A percentile compares a stretch with the other conserved stretches of the same genome.
Evolutionary conservation across 1,140 invertebrate genomes (phyloP).

Genomic region (Hydropsyche tenuis): DNA sequence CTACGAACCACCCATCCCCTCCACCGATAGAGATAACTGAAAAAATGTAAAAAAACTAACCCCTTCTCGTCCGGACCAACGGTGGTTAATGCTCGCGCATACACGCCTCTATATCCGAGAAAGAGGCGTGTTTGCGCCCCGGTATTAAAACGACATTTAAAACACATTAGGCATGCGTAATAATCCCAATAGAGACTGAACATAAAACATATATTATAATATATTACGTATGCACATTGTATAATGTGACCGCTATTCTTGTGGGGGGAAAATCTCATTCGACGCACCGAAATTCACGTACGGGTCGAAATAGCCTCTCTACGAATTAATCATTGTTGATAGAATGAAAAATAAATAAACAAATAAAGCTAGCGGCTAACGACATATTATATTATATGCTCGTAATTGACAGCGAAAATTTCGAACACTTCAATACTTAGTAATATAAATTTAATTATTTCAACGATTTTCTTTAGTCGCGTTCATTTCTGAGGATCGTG

Average conservation of each 20-base stretch:
- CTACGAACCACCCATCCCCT: too few species aligned
- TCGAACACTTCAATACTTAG: too few species aligned
- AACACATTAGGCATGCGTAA: conserved; percentile 48
- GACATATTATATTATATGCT: conserved; percentile 32
- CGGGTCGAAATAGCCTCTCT: background rate
- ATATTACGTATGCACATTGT: too few species aligned
- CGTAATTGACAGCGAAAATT: too few species aligned
- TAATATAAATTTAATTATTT: too few species aligned
- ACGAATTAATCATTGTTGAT: background rate
- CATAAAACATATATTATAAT: conserved; percentile 29
- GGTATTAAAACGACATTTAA: conserved; percentile 51
- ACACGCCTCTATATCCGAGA: background rate
- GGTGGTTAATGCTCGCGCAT: too few species aligned
- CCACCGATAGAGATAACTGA: too few species aligned
- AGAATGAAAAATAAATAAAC: background rate
- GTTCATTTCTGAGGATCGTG: too few species aligned
- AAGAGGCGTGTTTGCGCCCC: conserved; percentile 45
- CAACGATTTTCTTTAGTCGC: too few species aligned
- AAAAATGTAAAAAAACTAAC: too few species aligned
- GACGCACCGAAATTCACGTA: background rate
- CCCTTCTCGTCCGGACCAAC: too few species aligned
- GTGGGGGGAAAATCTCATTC: background rate
- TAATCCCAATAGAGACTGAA: conserved; percentile 43
- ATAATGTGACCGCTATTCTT: conserved; percentile 21
- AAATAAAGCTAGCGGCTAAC: conserved; percentile 28